Evolutionary conservation across 1,140 invertebrate genomes (phyloP), one percentile per base, ranked within the genome.

Genomic region (Drosophila willistoni): DNA sequence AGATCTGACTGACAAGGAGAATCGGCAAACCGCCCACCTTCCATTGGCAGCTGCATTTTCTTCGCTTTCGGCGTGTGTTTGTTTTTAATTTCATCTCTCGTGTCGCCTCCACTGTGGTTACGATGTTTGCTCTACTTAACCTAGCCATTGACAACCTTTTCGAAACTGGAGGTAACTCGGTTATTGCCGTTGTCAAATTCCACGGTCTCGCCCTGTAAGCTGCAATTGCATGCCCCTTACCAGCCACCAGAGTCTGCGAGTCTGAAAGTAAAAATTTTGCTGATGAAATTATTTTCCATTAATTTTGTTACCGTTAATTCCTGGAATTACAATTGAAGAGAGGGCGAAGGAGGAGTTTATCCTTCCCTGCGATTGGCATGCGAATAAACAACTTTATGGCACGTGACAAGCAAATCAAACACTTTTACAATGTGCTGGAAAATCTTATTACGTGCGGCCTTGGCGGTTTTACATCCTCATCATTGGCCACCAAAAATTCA

Each of bases 61-160:
- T 69, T 10, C 77, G 66, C 54, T 90, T 89, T 79, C 84, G 81
- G 74, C 81, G 84, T 67, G 69, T 90, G 74, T 90, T 89, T 89
- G 74, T 62, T 72, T 90, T 89, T 73, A 90, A 78, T 84, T 81
- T 89, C 44, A 61, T 36, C 57, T 75, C 71, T 25, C 47, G 63
- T n/a, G 54, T 59, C 25, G 47, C 59, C 25, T 56, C 54, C 55
- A 17, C 54, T 44, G 19, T 59, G 25, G 29, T 29, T 29, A 7
- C 3, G 6, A 25, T 62, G 41, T 57, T 80, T 69, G 66, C 57
- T 70, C 69, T 81, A 62, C 76, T 77, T 68, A 70, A 55, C 83
- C 87, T 87, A 71, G 83, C 77, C 65, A 79, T 83, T 86, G 73
- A 64, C 68, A 54, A 73, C 44, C 73, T 54, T 69, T 42, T 17